These are phyloP conservation scores for Tortrix viridana DNA, from an alignment of 2,888 invertebrate species.

Conservation along the genomic window DNA sequence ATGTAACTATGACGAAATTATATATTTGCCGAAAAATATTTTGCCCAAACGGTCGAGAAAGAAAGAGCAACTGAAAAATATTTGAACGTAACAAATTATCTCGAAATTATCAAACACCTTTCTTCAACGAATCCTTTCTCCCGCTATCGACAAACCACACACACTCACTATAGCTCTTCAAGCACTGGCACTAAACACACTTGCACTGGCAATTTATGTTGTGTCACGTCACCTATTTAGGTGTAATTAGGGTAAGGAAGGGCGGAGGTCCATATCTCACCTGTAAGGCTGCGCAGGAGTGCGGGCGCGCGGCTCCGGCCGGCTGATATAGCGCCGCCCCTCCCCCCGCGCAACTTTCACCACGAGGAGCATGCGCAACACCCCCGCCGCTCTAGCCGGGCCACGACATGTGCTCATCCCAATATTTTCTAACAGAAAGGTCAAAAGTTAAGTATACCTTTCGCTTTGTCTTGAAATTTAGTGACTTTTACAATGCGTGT, in stretches of 20 bases:
- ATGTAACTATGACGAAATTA: too few relatives aligned
- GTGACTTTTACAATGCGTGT: not conserved
- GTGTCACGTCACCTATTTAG: slow-evolving; percentile 17
- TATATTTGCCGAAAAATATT: too few relatives aligned
- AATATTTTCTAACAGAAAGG: slow-evolving; percentile 40
- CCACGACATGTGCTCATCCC: slow-evolving; percentile 53
- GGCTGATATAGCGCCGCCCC: slow-evolving; percentile 67
- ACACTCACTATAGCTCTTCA: not conserved
- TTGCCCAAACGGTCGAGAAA: not conserved
- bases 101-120: not conserved
- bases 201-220: slow-evolving; percentile 10
- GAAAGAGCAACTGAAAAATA: too few relatives aligned
- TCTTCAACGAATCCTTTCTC: not conserved
- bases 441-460: slow-evolving; percentile 30
- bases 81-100: not conserved
- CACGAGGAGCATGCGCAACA: slow-evolving; percentile 65
- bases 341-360: slow-evolving; percentile 67
- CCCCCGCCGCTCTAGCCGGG: slow-evolving; percentile 56
- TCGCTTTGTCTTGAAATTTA: slow-evolving; percentile 16
- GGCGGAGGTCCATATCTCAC: slow-evolving; percentile 58
- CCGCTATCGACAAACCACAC: not conserved
- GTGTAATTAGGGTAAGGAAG: slow-evolving; percentile 24
- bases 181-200: slow-evolving; percentile 12
- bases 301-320: slow-evolving; percentile 66
- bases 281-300: slow-evolving; percentile 67